Percentiles rank a stretch among this genome's conserved stretches.
Evolutionary conservation across 2,113 vertebrate species (phyloP).

Genomic region (Opisthocomus hoazin): DNA sequence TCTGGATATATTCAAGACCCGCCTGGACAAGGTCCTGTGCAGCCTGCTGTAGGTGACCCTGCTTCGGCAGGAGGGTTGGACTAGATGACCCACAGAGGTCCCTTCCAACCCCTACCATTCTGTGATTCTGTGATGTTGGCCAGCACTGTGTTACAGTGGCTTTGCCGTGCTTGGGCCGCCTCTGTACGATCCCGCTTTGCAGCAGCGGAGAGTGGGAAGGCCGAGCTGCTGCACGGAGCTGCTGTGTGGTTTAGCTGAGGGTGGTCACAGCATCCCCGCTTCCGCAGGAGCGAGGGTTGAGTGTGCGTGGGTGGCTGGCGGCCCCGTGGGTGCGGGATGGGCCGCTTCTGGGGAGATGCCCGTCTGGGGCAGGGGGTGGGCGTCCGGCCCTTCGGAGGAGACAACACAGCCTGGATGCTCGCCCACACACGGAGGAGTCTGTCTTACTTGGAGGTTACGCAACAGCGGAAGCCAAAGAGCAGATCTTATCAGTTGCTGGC

Average conservation of each 20-base stretch:
- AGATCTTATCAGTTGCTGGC: background rate
- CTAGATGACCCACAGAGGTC: too few species aligned
- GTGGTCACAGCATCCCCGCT: background rate
- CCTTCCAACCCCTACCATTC: too few species aligned
- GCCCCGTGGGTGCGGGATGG: background rate
- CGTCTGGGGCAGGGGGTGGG: background rate
- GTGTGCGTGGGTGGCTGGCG: background rate
- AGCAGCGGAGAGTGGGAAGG: background rate
- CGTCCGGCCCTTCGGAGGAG: background rate
- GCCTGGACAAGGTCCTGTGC: too few species aligned
- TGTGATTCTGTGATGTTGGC: too few species aligned
- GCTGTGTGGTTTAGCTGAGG: background rate
- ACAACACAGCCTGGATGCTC: background rate
- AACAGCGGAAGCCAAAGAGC: background rate
- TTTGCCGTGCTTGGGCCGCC: background rate
- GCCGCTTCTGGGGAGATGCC: background rate
- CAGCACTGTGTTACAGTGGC: rapidly evolving
- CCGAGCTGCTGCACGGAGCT: background rate
- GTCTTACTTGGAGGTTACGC: background rate
- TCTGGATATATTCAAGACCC: too few species aligned
- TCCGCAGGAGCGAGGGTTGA: rapidly evolving
- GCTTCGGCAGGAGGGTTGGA: too few species aligned
- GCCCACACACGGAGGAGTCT: background rate
- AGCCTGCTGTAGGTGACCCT: too few species aligned
- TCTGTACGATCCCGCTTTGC: background rate